Evolutionary conservation across 2,797 vertebrate species (phyloP), one percentile per base, ranked within the genome.

Genomic region (Enteromius thamalakanensis): DNA sequence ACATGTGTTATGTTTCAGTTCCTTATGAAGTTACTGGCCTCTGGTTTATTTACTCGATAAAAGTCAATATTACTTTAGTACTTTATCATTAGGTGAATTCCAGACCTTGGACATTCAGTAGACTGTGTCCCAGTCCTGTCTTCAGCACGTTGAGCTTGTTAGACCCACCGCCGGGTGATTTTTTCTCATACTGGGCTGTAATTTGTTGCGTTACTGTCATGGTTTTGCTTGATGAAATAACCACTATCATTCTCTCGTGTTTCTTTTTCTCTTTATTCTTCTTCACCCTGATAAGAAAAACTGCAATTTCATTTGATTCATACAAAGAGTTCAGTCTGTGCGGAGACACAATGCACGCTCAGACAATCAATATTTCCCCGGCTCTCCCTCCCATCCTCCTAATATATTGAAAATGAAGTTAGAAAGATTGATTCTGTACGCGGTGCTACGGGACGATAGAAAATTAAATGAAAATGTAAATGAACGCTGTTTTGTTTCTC

Each of bases 401-500:
- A 94, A 95, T 94, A 94, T 94, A 95, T 94, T 94, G 93, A 92
- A 95, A 94, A 95, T 92, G 89, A 93, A 94, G 93, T 94, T 94
- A 93, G 92, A 93, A 92, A 93, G 92, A 95, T 94, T 94, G 94
- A 95, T 95, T 94, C 89, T 91, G 91, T 92, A 92, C 87, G 89
- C 90, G 87, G 88, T 40, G 93, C 92, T 93, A 92, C 88, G 89
- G 92, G 93, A 91, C 92, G 92, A 90, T 89, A 88, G 90, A 93
- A 93, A 94, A 95, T 94, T 90, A 95, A 94, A 94, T 94, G 91
- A 94, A 95, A 94, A 95, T 95, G 93, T 94, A 94, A 95, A 95
- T 94, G 91, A 93, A 92, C 85, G 87, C 89, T 87, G 87, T 88
- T 86, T 91, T 93, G 90, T 91, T 91, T 86, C 89, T 86, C 88